Conservation (phyloP, 1,140 invertebrate genomes). For the Drosophila arawakana region DNA sequence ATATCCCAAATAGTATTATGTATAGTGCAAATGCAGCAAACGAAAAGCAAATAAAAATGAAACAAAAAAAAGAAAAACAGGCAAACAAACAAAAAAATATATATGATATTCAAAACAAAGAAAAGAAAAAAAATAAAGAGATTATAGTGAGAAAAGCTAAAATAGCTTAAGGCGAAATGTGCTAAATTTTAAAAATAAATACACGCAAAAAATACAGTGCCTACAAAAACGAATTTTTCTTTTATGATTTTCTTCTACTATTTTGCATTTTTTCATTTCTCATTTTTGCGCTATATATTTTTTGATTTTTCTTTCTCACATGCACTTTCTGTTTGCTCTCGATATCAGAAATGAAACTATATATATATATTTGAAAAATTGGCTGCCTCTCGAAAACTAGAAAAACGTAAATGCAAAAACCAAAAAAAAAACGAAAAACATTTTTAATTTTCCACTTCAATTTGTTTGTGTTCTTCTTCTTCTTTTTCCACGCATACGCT, state of each 20-base stretch:
- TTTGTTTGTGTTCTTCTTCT: constrained; percentile 80
- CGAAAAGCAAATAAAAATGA: constrained; percentile 38
- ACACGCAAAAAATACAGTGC: constrained; percentile 26
- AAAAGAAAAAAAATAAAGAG: constrained; percentile 35
- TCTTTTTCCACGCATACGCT: constrained; percentile 76
- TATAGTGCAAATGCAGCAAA: constrained; percentile 79
- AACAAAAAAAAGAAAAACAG: constrained; percentile 47
- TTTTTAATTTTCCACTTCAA: constrained; percentile 81
- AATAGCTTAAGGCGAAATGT: constrained; percentile 49
- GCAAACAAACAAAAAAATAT: constrained; percentile 36
- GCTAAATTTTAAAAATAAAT: constrained; percentile 62
- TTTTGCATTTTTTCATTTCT: constrained; percentile 53
- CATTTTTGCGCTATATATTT: constrained; percentile 66
- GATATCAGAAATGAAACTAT: constrained; percentile 14
- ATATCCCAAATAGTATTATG: constrained; percentile 34
- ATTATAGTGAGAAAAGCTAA: constrained; percentile 31
- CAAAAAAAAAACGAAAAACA: constrained; percentile 38
- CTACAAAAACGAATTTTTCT: constrained; percentile 48
- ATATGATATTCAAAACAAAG: constrained; percentile 46
- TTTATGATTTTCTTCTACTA: constrained; percentile 59
- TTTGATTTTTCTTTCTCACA: constrained; percentile 41
- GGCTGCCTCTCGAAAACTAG: not conserved
- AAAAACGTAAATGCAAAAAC: constrained; percentile 34
- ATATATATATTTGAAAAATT: constrained; percentile 22
- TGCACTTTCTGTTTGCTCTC: constrained; percentile 58